phyloP scores from a whole-genome alignment of 2,888 invertebrate genomes.

The Himalopsyche kuldschensis region DNA sequence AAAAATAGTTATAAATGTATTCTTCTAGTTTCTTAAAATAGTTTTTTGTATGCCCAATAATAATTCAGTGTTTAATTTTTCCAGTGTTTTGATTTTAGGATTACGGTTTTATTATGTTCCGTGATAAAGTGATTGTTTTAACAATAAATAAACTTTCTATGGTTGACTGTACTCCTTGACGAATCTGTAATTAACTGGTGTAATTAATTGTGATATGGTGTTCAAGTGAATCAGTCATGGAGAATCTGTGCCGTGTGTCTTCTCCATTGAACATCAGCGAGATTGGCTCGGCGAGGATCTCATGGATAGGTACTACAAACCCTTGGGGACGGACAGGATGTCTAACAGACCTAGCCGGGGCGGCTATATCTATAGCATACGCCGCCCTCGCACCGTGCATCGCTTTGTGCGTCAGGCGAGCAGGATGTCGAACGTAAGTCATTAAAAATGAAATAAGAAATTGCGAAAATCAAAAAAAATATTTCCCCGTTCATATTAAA shows the following conservation, averaged over 20 bases:
- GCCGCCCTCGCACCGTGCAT: conserved; percentile 5
- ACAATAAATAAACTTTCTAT: too few species aligned
- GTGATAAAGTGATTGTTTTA: too few species aligned
- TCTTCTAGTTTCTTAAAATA: too few species aligned
- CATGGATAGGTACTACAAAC: neutral
- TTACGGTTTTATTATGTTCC: too few species aligned
- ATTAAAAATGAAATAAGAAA: neutral
- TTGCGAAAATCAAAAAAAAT: neutral
- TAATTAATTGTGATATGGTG: too few species aligned
- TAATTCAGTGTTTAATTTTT: too few species aligned
- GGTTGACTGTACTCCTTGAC: too few species aligned
- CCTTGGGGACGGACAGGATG: neutral
- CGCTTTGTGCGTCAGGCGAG: neutral
- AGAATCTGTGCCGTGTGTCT: neutral
- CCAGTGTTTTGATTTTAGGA: too few species aligned
- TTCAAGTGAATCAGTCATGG: neutral
- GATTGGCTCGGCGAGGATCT: neutral
- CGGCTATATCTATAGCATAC: neutral
- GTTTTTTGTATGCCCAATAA: too few species aligned
- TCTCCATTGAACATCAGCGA: neutral
- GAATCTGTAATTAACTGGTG: too few species aligned
- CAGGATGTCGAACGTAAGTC: conserved; percentile 12
- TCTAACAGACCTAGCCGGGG: conserved; percentile 9
- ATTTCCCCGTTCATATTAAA: neutral
- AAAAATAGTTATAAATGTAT: too few species aligned